A percentile compares a stretch with the other conserved stretches of the same genome.
phyloP scores from a whole-genome alignment of 2,888 invertebrate species.

The Melinaea menophilus region DNA sequence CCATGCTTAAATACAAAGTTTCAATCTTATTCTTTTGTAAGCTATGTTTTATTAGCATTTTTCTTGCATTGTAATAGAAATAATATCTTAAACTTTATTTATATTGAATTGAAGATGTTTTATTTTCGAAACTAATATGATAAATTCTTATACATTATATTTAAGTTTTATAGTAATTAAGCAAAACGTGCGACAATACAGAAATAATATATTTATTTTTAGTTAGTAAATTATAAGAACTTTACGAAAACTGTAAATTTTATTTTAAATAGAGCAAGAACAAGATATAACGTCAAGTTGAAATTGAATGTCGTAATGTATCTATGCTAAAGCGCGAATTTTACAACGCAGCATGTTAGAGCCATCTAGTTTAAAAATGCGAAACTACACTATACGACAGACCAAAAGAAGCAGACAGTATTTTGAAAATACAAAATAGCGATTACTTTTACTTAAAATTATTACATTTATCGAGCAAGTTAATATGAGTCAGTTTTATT shows the following conservation, averaged over 20 bases:
- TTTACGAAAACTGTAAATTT: no score
- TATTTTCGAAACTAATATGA: no score
- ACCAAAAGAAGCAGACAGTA: no score
- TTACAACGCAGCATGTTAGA: constrained; percentile 36
- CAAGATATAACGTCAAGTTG: constrained; percentile 46
- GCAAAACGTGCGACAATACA: no score
- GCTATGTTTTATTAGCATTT: constrained; percentile 11
- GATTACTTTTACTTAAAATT: no score
- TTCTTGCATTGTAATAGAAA: not conserved
- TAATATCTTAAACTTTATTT: not conserved
- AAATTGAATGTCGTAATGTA: constrained; percentile 42
- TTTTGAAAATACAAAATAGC: no score
- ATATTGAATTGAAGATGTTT: not conserved
- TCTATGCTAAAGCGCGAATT: constrained; percentile 57
- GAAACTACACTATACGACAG: not conserved
- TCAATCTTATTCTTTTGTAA: constrained; percentile 36
- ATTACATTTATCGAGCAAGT: no score
- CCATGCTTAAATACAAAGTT: constrained; percentile 43
- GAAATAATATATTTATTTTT: no score
- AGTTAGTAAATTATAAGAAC: no score
- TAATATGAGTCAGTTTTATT: no score
- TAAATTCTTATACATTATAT: no score
- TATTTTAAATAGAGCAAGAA: constrained; percentile 41
- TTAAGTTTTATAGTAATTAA: no score
- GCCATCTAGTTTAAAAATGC: constrained; percentile 48